Evolutionary conservation across 2,113 vertebrate species (phyloP).

Genomic region (Gallinago jamesoni): DNA sequence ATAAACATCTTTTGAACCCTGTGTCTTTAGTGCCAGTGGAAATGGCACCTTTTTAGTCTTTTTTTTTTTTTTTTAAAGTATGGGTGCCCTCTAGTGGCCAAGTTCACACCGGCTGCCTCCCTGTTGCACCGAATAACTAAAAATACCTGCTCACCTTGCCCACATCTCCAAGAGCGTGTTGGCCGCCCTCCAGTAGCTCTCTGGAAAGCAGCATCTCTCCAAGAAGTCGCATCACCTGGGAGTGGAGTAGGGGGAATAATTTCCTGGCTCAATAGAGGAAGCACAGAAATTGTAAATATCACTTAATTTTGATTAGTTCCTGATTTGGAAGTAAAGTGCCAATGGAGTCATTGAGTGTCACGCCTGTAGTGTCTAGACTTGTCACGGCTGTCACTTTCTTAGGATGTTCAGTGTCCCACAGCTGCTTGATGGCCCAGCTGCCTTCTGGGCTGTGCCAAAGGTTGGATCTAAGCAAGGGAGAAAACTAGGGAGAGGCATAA

Average conservation of each 20-base stretch:
- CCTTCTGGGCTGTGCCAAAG: background rate
- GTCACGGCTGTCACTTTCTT: background rate
- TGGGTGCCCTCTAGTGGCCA: background rate
- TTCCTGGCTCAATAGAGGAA: background rate
- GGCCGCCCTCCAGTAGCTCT: background rate
- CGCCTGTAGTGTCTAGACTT: background rate
- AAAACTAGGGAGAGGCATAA: background rate
- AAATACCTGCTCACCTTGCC: background rate
- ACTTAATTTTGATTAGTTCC: background rate
- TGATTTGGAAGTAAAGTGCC: background rate
- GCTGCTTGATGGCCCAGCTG: background rate
- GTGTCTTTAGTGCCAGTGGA: background rate
- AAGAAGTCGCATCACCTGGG: background rate
- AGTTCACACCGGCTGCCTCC: background rate
- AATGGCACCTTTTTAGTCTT: background rate
- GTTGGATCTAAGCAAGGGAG: background rate
- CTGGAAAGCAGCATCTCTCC: background rate
- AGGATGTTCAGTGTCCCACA: accelerated
- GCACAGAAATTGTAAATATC: background rate
- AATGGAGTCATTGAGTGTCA: background rate
- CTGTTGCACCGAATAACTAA: background rate
- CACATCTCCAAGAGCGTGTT: accelerated
- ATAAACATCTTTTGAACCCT: background rate
- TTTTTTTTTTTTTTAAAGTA: background rate
- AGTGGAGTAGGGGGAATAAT: background rate